These are phyloP conservation scores for Peromyscus eremicus DNA, from an alignment of 2,797 vertebrate species.

Conservation along the genomic window DNA sequence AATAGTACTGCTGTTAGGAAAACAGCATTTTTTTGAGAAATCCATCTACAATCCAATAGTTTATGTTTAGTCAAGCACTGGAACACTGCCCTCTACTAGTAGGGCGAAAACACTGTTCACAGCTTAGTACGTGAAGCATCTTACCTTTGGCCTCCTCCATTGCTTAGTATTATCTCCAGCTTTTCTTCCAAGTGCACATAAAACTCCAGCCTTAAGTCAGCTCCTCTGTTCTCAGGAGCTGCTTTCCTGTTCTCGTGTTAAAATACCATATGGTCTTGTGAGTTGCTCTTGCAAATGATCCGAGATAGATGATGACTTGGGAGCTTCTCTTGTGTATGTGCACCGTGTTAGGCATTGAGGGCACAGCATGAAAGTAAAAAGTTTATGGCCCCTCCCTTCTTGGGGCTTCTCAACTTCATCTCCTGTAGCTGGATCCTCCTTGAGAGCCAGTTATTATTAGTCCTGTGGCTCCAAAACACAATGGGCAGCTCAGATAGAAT, in stretches of 20 bases:
- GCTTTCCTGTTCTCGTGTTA: not conserved
- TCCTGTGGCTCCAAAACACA: not conserved
- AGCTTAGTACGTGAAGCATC: not conserved
- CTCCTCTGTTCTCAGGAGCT: not conserved
- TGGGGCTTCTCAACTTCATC: not conserved
- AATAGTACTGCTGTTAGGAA: not conserved
- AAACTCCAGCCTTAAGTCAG: not conserved
- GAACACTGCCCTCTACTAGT: not conserved
- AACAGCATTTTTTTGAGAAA: not conserved
- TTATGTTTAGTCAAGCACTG: not conserved
- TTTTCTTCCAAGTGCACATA: not conserved
- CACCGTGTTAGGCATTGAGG: not conserved
- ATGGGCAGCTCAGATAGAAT: not conserved
- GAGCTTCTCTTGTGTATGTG: no score
- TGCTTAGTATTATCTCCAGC: not conserved
- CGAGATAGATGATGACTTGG: not conserved
- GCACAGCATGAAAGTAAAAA: not conserved
- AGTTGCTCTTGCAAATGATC: not conserved
- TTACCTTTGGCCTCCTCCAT: not conserved
- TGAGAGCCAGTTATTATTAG: not conserved
- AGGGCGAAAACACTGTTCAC: not conserved
- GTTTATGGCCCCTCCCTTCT: not conserved
- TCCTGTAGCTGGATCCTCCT: not conserved
- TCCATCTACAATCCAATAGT: not conserved
- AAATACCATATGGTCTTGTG: not conserved